These are phyloP conservation scores for Drosophila niveifrons DNA, from an alignment of 2,888 invertebrate species.

Conservation along the genomic window DNA sequence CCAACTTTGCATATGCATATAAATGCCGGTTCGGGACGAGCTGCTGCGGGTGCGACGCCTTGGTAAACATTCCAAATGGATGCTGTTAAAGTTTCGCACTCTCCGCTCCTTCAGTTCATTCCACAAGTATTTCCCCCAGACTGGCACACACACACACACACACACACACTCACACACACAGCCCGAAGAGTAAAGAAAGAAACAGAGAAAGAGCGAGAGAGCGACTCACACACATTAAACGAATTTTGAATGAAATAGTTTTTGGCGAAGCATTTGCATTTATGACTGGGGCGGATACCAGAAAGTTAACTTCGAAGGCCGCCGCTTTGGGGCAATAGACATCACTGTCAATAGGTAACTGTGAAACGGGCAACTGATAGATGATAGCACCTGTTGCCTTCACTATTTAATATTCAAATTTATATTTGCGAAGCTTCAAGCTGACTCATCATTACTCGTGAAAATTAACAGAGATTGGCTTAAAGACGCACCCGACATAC, in stretches of 20 bases:
- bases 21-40: slow-evolving; percentile 49
- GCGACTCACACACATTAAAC: slow-evolving; percentile 30
- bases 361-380: slow-evolving; percentile 48
- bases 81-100: slow-evolving; percentile 40
- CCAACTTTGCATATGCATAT: slow-evolving; percentile 71
- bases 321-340: slow-evolving; percentile 28
- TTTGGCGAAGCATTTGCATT: slow-evolving; percentile 68
- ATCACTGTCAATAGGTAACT: slow-evolving; percentile 32
- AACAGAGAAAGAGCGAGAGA: slow-evolving; percentile 1
- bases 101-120: neutral
- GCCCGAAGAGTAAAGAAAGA: neutral
- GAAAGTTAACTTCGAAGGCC: slow-evolving; percentile 40
- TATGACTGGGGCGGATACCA: slow-evolving; percentile 49
- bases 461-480: neutral
- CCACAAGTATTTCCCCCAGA: slow-evolving; percentile 5
- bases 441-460: slow-evolving; percentile 44
- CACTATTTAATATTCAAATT: slow-evolving; percentile 41
- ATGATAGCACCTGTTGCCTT: slow-evolving; percentile 70
- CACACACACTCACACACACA: slow-evolving; percentile 2
- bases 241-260: slow-evolving; percentile 72
- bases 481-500: slow-evolving; percentile 13
- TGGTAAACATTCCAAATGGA: slow-evolving; percentile 64
- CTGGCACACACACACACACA: slow-evolving; percentile 20
- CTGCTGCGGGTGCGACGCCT: slow-evolving; percentile 36
- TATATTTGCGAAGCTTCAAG: slow-evolving; percentile 28